Conservation (phyloP, 2,113 vertebrate genomes). For the Macrotis lagotis region DNA sequence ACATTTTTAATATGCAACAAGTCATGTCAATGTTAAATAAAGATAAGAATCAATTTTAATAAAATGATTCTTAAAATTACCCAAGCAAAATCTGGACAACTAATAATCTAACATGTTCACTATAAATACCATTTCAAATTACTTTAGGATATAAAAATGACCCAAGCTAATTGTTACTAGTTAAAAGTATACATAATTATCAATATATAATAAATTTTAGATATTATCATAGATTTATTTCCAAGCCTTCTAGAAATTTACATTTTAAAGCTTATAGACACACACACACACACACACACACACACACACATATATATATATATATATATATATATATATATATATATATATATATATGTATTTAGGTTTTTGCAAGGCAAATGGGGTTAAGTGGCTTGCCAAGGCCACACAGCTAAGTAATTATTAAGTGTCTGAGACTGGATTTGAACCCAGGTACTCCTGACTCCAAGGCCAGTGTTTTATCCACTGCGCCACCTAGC, state of each 20-base stretch:
- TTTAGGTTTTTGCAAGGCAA: too few relatives aligned
- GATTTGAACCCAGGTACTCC: too few relatives aligned
- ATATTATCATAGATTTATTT: background rate
- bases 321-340: too few relatives aligned
- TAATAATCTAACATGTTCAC: conserved; percentile 13
- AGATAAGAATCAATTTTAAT: conserved; percentile 16
- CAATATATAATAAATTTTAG: background rate
- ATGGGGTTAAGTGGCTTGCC: too few relatives aligned
- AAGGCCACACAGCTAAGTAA: too few relatives aligned
- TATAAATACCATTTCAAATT: background rate
- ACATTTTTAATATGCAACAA: conserved; percentile 2
- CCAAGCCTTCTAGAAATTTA: background rate
- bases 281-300: too few relatives aligned
- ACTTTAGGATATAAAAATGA: conserved; percentile 25
- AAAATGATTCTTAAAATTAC: background rate
- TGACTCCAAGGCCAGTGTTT: too few relatives aligned
- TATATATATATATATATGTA: too few relatives aligned
- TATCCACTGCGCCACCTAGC: too few relatives aligned
- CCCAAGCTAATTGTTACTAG: background rate
- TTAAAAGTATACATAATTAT: background rate
- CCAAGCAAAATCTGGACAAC: background rate
- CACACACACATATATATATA: too few relatives aligned
- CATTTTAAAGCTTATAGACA: background rate
- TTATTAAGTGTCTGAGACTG: too few relatives aligned
- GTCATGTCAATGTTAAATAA: background rate